Base-by-base conservation (phyloP, 2,113 vertebrate genomes). In the Tetrao urogallus region DNA sequence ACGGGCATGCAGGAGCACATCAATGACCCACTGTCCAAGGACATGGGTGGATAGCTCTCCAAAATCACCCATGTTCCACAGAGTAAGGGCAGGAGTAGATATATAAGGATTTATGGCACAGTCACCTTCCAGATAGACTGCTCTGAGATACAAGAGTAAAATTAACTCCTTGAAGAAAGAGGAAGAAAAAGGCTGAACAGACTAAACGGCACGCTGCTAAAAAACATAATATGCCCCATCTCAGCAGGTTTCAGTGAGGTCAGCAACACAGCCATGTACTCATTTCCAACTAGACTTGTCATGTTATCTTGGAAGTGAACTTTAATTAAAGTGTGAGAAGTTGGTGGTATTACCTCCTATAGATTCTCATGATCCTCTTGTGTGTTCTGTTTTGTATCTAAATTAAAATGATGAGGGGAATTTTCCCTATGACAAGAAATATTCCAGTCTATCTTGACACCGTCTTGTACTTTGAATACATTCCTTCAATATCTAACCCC, bases 261-360 rank as follows among this genome's bases (percentile, higher is more conserved):
- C 57, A 48, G 70, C 17, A 86, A 71, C 47, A 65, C 8, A 60
- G 56, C n/a, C 20, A 3, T 16, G 5, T 38, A 16, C 43, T 65
- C 43, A 63, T 52, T 82, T 92, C 71, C 48, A 92, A 5, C 15
- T 14, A 83, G 34, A 38, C 32, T 60, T 83, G 56, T 25, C 17
- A 32, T 15, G 34, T 86, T 38, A 7, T 57, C 89, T 22, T 63
- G 30, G 70, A 83, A 93, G 52, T 34, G 8, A 92, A 20, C 5
- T 78, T 73, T 61, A 74, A 84, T 79, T 86, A 88, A 81, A 93
- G 20, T 6, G 6, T 38, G n/a, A 6, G 5, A 90, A 75, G 13
- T 45, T 7, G 0, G 24, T 19, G 12, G 14, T 57, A 8, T 38
- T 71, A 47, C 13, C 5, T 38, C 32, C 52, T 32, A 64, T 0